Percentiles rank a stretch among this genome's conserved stretches.
These are phyloP conservation scores for Hirundichthys speculiger DNA, from an alignment of 2,113 vertebrate species.

Conservation along the genomic window DNA sequence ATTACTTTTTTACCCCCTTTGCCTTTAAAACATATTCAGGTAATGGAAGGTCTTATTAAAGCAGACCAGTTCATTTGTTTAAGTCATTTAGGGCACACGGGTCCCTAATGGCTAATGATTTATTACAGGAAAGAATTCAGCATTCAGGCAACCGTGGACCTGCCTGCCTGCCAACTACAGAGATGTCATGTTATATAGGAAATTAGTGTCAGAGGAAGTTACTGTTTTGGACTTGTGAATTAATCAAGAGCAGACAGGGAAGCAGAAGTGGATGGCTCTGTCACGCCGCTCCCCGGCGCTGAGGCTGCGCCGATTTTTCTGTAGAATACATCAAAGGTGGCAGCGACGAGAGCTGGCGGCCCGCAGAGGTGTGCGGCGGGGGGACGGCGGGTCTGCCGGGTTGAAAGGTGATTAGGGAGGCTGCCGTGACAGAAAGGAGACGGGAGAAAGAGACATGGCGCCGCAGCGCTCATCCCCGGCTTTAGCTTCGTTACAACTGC, in stretches of 20 bases:
- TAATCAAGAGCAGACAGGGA: conserved; percentile 76
- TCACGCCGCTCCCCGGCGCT: conserved; percentile 42
- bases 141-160: conserved; percentile 72
- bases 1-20: conserved; percentile 20
- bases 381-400: conserved; percentile 60
- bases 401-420: conserved; percentile 70
- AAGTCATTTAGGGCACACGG: conserved; percentile 78
- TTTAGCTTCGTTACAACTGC: conserved; percentile 57
- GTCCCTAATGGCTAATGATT: conserved; percentile 82
- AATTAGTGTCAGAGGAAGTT: conserved; percentile 82
- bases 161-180: conserved; percentile 51
- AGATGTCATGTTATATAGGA: conserved; percentile 78
- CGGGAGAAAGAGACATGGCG: conserved; percentile 34
- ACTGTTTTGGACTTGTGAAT: conserved; percentile 80
- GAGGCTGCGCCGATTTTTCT: conserved; percentile 47
- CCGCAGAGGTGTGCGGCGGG: conserved; percentile 43
- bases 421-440: conserved; percentile 47
- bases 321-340: conserved; percentile 65
- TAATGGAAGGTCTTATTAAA: conserved; percentile 82
- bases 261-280: conserved; percentile 54
- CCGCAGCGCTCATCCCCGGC: conserved; percentile 42
- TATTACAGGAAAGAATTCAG: conserved; percentile 79
- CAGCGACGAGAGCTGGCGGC: conserved; percentile 48
- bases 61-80: conserved; percentile 83
- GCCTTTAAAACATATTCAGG: conserved; percentile 58